Evolutionary conservation across 2,888 invertebrate species (phyloP).

Genomic region (Drosophila mimica): DNA sequence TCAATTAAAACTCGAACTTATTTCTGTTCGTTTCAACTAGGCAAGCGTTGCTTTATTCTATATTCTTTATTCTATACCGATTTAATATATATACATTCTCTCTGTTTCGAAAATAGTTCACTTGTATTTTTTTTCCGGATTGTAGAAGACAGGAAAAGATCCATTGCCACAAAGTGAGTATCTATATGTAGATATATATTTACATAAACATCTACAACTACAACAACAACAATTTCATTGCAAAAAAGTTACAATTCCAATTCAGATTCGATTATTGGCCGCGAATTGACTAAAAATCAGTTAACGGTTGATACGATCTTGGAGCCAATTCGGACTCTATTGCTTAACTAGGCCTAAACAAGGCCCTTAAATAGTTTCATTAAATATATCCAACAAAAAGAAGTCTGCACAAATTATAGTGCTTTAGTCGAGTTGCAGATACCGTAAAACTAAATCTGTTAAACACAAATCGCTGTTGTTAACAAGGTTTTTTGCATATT

Average conservation of each 20-base stretch:
- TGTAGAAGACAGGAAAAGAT: neutral
- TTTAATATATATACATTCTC: too few species aligned
- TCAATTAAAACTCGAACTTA: too few species aligned
- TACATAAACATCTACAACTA: neutral
- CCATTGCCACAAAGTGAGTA: neutral
- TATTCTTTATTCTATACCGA: too few species aligned
- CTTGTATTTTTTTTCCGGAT: neutral
- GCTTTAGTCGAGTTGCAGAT: neutral
- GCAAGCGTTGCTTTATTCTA: too few species aligned
- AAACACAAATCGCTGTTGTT: too few species aligned
- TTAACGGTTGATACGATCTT: conserved; percentile 11
- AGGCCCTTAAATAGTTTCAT: neutral
- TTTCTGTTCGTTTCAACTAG: too few species aligned
- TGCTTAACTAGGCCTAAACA: neutral
- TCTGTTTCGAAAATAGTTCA: too few species aligned
- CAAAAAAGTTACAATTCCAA: conserved; percentile 10
- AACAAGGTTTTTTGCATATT: neutral
- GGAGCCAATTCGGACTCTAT: neutral
- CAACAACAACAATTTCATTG: conserved; percentile 30
- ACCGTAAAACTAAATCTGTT: neutral
- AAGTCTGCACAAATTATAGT: too few species aligned
- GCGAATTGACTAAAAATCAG: conserved; percentile 47
- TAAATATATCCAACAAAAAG: neutral
- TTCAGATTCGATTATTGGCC: conserved; percentile 41
- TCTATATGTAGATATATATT: too few species aligned